Conservation (phyloP, 2,888 invertebrate species). For the Atrina japonica region DNA sequence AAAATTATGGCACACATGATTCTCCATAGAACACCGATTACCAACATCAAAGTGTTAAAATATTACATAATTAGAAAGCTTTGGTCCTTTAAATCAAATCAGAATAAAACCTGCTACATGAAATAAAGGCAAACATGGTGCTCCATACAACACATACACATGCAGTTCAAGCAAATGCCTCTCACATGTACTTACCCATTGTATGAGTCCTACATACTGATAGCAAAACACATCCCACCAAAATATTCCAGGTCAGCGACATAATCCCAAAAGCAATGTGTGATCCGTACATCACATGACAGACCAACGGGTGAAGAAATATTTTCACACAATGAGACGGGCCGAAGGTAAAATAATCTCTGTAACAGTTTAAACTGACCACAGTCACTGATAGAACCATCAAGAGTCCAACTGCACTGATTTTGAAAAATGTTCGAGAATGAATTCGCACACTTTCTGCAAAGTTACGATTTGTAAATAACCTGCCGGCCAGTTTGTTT, state of each 20-base stretch:
- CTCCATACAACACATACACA: too few species aligned
- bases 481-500: slow-evolving; percentile 78
- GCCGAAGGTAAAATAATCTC: slow-evolving; percentile 58
- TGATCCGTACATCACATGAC: slow-evolving; percentile 73
- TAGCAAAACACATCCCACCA: slow-evolving; percentile 79
- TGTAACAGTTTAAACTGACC: slow-evolving; percentile 55
- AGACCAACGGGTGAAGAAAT: slow-evolving; percentile 67
- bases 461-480: slow-evolving; percentile 79
- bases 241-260: slow-evolving; percentile 80
- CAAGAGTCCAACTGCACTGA: slow-evolving; percentile 77
- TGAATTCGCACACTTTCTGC: slow-evolving; percentile 80
- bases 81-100: too few species aligned
- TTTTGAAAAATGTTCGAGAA: slow-evolving; percentile 80
- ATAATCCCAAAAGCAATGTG: slow-evolving; percentile 76
- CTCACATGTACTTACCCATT: slow-evolving; percentile 80
- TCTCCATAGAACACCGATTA: too few species aligned
- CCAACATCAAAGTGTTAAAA: too few species aligned
- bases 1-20: too few species aligned
- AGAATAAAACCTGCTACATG: too few species aligned
- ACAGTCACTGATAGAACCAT: slow-evolving; percentile 68
- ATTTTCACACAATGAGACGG: slow-evolving; percentile 65
- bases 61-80: too few species aligned
- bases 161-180: too few species aligned
- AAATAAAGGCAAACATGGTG: too few species aligned
- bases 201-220: slow-evolving; percentile 82